Percentiles rank a stretch among this genome's conserved stretches.
Conservation (phyloP, 2,113 vertebrate species). For the Dendropsophus ebraccatus region DNA sequence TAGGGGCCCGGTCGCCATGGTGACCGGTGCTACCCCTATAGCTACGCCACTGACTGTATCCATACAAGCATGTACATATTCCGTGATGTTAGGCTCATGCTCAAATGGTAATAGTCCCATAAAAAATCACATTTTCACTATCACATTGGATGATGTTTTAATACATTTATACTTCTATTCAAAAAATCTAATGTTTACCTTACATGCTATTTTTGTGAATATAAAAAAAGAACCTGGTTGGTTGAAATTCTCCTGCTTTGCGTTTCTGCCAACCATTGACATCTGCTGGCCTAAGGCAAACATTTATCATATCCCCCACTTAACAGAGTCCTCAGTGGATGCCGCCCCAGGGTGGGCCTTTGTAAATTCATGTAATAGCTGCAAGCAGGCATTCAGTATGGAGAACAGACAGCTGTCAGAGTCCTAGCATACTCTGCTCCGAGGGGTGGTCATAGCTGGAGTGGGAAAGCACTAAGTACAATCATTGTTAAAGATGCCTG, state of each 20-base stretch:
- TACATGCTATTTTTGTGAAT: neutral
- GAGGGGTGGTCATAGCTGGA: slow-evolving; percentile 25
- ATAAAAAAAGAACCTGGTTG: neutral
- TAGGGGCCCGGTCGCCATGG: too few relatives aligned
- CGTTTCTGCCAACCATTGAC: slow-evolving; percentile 24
- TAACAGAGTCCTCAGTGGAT: slow-evolving; percentile 35
- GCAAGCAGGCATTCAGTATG: slow-evolving; percentile 49
- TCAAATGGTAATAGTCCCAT: too few relatives aligned
- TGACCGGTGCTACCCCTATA: too few relatives aligned
- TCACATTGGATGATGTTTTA: too few relatives aligned
- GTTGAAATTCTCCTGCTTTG: slow-evolving; percentile 20
- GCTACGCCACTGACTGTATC: too few relatives aligned
- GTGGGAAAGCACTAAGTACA: slow-evolving; percentile 28
- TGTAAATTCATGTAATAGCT: slow-evolving; percentile 46
- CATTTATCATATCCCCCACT: slow-evolving; percentile 55
- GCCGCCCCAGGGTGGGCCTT: slow-evolving; percentile 49
- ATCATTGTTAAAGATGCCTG: slow-evolving; percentile 21
- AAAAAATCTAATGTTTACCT: neutral
- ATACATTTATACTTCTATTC: neutral
- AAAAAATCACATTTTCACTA: too few relatives aligned
- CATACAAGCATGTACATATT: neutral
- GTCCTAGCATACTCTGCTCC: slow-evolving; percentile 13
- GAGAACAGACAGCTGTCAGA: slow-evolving; percentile 53
- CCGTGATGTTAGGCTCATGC: neutral
- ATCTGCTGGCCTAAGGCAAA: slow-evolving; percentile 50